Evolutionary conservation across 2,888 invertebrate species (phyloP).

Genomic region (Eristalis pertinax): DNA sequence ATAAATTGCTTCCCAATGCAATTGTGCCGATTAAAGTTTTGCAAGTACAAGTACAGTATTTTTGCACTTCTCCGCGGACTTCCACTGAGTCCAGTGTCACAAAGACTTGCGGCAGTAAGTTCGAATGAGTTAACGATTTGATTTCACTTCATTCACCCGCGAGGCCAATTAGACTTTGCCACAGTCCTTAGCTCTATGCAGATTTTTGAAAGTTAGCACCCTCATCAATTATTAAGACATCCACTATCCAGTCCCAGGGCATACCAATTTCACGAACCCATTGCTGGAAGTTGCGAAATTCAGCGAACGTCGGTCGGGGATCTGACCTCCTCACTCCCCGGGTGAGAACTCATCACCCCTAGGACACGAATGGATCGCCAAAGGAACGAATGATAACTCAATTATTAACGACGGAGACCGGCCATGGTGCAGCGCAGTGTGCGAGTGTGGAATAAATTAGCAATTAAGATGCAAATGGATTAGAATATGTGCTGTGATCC

Average conservation of each 20-base stretch:
- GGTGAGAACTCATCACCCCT: conserved; percentile 23
- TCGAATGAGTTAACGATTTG: too few species aligned
- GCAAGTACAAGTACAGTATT: too few species aligned
- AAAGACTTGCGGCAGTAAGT: too few species aligned
- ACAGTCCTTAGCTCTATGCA: too few species aligned
- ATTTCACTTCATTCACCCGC: too few species aligned
- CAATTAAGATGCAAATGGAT: conserved; percentile 66
- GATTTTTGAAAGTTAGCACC: not conserved
- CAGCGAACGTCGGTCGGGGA: not conserved
- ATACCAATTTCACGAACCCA: conserved; percentile 2
- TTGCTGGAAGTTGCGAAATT: conserved; percentile 18
- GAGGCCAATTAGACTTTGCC: too few species aligned
- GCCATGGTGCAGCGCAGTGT: conserved; percentile 15
- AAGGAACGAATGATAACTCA: conserved; percentile 47
- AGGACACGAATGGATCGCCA: conserved; percentile 15
- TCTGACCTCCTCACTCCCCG: not conserved
- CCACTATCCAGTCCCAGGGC: not conserved
- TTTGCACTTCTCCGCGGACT: too few species aligned
- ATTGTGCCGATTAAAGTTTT: too few species aligned
- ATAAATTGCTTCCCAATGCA: too few species aligned
- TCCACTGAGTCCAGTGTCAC: too few species aligned
- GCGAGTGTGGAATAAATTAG: conserved; percentile 61
- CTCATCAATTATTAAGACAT: not conserved
- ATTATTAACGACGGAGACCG: conserved; percentile 55
- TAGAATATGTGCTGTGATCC: conserved; percentile 19